These are phyloP conservation scores for Rhodinocichla rosea DNA, from an alignment of 2,113 vertebrate genomes.

Conservation along the genomic window DNA sequence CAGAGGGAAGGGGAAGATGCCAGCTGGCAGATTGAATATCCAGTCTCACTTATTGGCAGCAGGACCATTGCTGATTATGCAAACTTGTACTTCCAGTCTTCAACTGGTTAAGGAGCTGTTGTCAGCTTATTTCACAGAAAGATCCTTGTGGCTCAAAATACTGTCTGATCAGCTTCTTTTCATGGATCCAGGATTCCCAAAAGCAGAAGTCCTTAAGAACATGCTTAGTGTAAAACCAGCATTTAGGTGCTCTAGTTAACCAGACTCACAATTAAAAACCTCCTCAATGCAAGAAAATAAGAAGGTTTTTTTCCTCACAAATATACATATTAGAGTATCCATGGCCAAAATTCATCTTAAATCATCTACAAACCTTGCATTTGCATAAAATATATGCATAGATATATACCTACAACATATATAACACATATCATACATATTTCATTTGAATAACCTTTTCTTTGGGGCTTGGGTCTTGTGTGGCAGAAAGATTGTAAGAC, in stretches of 20 bases:
- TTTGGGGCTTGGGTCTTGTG: not conserved
- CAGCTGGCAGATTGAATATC: conserved; percentile 32
- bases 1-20: conserved; percentile 1
- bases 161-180: conserved; percentile 33
- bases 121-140: conserved; percentile 48
- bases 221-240: not conserved
- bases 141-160: conserved; percentile 26
- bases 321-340: not conserved
- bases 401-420: not conserved
- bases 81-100: conserved; percentile 16
- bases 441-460: not conserved
- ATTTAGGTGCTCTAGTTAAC: not conserved
- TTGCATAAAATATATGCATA: not conserved
- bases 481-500: not conserved
- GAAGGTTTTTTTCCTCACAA: not conserved
- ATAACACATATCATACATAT: not conserved
- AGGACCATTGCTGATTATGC: conserved; percentile 1
- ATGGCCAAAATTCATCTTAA: not conserved
- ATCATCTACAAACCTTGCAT: not conserved
- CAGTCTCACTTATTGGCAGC: conserved; percentile 15
- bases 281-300: not conserved
- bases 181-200: not conserved
- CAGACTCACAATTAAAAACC: not conserved
- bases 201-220: conserved; percentile 8
- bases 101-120: conserved; percentile 55